Base-by-base conservation (phyloP, 2,797 vertebrate genomes). In the Tiaroga cobitis region DNA sequence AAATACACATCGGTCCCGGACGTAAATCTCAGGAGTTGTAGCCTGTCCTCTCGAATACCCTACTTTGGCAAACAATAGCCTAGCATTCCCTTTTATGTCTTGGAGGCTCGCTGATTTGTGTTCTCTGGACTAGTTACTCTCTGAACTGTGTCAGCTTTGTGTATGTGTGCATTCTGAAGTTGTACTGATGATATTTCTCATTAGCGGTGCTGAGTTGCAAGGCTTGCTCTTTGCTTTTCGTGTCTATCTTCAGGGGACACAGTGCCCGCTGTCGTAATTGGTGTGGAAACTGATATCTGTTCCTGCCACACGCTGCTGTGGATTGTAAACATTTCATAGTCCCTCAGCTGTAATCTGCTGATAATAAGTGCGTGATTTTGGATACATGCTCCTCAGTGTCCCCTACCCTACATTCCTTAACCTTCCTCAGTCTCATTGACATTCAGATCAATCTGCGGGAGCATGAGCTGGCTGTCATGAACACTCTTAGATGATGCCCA, bases 1-100 rank as follows among this genome's bases (percentile, higher is more conserved):
- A 88, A 89, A 88, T 85, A 74, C 80, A 63, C 75, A 76, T 26
- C 15, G 39, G 70, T 80, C 80, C 76, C 43, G 16, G 26, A 26
- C 32, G 81, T 85, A 81, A 87, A 81, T 87, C 88, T 86, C 78
- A 54, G 7, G 39, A 83, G 84, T 81, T 34, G 63, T 24, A 85
- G 63, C 59, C 49, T 73, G 83, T 77, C 75, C 76, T 74, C 72
- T 61, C 2, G 3, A 24, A 70, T 82, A 59, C 68, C 84, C 76
- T 82, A 63, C 75, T 68, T 80, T 76, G 49, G 68, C 56, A 86
- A 86, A 86, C 75, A 72, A 76, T 74, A 73, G 73, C 15, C n/a
- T 46, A 70, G 73, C 24, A 21, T 70, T 87, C 63, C 73, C 39
- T 61, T 85, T 83, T 83, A 69, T 78, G 68, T 76, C 51, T 56